phyloP scores from a whole-genome alignment of 2,797 vertebrate species.

The Sebastes steindachneri region DNA sequence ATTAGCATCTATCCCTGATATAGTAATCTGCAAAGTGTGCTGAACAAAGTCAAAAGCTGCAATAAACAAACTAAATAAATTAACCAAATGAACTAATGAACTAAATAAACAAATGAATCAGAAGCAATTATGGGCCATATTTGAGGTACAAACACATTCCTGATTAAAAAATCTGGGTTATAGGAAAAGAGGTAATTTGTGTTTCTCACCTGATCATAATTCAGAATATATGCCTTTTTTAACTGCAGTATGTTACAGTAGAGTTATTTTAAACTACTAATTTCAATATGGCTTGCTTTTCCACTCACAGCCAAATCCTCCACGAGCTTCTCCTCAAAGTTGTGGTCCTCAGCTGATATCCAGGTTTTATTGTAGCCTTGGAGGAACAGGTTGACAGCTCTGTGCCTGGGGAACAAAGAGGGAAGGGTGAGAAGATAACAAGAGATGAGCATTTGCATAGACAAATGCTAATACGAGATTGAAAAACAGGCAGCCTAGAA shows the following conservation, averaged over 20 bases:
- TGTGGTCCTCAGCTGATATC: slow-evolving; percentile 91
- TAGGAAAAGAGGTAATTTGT: not conserved
- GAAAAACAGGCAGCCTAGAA: not conserved
- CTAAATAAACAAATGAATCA: not conserved
- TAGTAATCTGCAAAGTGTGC: not conserved
- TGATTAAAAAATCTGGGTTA: not conserved
- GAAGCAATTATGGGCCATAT: not conserved
- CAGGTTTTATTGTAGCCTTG: slow-evolving; percentile 95
- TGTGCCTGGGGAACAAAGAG: slow-evolving; percentile 83
- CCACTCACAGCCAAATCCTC: slow-evolving; percentile 93
- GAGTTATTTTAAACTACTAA: not conserved
- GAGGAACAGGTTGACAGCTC: slow-evolving; percentile 94
- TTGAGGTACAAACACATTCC: not conserved
- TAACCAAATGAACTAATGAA: not conserved
- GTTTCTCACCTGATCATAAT: not conserved
- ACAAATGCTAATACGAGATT: slow-evolving; percentile 12
- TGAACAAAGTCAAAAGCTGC: not conserved
- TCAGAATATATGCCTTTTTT: not conserved
- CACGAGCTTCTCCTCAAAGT: slow-evolving; percentile 92
- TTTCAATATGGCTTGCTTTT: not conserved
- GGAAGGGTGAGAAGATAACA: not conserved
- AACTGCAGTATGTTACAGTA: not conserved
- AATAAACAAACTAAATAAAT: not conserved
- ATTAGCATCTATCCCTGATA: not conserved
- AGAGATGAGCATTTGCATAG: not conserved